Base-by-base conservation (phyloP, 2,797 vertebrate species). In the Syngnathus acus region DNA sequence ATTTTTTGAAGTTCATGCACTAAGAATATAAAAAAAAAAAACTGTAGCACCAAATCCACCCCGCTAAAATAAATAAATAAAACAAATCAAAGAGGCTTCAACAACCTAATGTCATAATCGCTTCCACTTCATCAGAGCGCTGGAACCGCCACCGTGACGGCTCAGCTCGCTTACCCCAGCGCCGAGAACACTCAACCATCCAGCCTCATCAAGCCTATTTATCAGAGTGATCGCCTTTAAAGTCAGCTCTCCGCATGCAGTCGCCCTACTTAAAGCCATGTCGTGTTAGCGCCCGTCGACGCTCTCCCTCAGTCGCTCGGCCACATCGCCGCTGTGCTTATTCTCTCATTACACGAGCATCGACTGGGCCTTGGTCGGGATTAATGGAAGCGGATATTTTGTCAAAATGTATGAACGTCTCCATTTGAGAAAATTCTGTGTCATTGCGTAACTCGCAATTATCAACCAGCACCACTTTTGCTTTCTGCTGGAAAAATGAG, bases 181-280 rank as follows among this genome's bases (percentile, higher is more conserved):
- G 59, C 70, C 79, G 78, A 64, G 81, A 74, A 76, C 74, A 64
- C 81, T 83, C 82, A 79, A 75, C 79, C 76, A 82, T 87, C 86
- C 81, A 84, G 73, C 81, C 84, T 87, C 81, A 90, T 90, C 82
- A 86, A 79, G 80, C 89, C 79, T 83, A 88, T 87, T 90, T 88
- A 88, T 85, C 74, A 48, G 76, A 74, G 71, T 76, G 73, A 83
- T 88, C 82, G 86, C 85, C 42, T 87, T 81, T 77, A 85, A 84
- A 85, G 80, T 80, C 64, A 75, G 78, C 73, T 78, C 76, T 74
- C 68, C 76, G 77, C 78, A 71, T 88, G 80, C 79, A 77, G 66
- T 76, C 71, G 80, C 55, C 84, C 87, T 87, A 89, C 86, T 91
- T 89, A 84, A 79, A 84, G 76, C 80, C 78, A 81, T 62, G 85